A percentile compares a stretch with the other conserved stretches of the same genome.
phyloP scores from a whole-genome alignment of 1,140 invertebrate genomes.

The Procambarus clarkii region DNA sequence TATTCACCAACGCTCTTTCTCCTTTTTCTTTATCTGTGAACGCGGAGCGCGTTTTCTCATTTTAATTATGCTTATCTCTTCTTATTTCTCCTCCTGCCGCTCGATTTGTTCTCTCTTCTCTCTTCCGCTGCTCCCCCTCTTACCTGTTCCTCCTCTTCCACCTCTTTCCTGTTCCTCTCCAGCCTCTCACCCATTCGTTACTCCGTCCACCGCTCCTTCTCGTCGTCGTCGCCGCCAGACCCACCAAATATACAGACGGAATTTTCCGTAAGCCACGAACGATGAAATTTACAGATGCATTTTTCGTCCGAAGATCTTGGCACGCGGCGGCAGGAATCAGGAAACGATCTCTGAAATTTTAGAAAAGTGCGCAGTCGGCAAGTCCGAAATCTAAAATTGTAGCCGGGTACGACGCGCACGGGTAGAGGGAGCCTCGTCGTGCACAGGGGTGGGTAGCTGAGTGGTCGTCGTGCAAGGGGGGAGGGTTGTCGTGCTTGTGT shows the following conservation, averaged over 20 bases:
- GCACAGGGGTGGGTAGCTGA: too few relatives aligned
- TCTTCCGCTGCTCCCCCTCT: not conserved
- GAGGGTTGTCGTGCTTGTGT: too few relatives aligned
- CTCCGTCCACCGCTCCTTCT: not conserved
- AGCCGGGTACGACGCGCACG: not conserved
- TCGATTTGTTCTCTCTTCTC: not conserved
- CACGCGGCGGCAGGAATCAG: constrained; percentile 1
- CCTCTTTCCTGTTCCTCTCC: not conserved
- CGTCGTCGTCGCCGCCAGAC: not conserved
- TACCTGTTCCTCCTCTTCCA: not conserved
- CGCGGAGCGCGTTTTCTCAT: not conserved
- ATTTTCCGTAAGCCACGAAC: not conserved
- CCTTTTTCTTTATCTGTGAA: too few relatives aligned
- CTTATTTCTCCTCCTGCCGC: too few relatives aligned
- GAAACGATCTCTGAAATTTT: not conserved
- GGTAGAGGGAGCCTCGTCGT: not conserved
- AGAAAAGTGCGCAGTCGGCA: constrained; percentile 12
- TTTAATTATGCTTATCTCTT: too few relatives aligned
- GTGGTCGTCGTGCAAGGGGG: not conserved
- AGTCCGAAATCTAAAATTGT: not conserved
- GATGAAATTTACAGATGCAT: constrained; percentile 8
- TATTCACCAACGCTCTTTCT: too few relatives aligned
- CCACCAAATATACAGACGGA: not conserved
- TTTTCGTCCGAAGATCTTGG: not conserved
- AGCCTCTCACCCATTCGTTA: not conserved